These are phyloP conservation scores for Nipponia nippon DNA, from an alignment of 2,113 vertebrate genomes.

Conservation along the genomic window DNA sequence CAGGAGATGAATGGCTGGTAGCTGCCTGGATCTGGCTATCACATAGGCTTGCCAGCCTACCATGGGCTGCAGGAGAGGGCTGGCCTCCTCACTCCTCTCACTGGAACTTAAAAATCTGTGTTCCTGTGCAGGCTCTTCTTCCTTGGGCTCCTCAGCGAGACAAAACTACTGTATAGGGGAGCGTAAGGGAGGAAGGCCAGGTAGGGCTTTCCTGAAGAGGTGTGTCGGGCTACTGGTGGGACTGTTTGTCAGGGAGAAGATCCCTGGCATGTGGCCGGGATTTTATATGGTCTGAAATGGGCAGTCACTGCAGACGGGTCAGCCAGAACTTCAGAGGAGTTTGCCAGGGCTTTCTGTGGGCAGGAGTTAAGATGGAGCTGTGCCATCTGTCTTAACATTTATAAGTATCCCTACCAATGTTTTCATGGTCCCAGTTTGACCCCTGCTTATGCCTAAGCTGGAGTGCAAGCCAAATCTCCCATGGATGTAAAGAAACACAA, in stretches of 20 bases:
- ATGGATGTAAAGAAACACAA: neutral
- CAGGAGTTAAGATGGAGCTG: neutral
- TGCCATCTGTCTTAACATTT: neutral
- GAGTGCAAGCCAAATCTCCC: neutral
- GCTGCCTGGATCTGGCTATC: neutral
- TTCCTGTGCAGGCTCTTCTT: neutral
- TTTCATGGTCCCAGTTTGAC: neutral
- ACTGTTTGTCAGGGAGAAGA: neutral
- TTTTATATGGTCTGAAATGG: neutral
- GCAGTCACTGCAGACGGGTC: neutral
- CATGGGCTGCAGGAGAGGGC: neutral
- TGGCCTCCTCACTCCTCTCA: neutral
- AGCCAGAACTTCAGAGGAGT: neutral
- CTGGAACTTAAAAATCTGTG: neutral
- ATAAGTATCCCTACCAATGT: neutral
- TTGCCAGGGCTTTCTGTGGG: neutral
- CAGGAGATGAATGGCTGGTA: neutral
- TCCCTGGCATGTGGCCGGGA: accelerated
- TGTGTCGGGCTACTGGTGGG: neutral
- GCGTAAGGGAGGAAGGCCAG: neutral
- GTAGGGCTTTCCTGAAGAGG: neutral
- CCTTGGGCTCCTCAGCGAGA: neutral
- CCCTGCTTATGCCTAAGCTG: neutral
- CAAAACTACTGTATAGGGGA: neutral
- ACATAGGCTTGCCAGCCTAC: neutral